Evolutionary conservation across 1,140 invertebrate species (phyloP).

Genomic region (Zaprionus africanus): DNA sequence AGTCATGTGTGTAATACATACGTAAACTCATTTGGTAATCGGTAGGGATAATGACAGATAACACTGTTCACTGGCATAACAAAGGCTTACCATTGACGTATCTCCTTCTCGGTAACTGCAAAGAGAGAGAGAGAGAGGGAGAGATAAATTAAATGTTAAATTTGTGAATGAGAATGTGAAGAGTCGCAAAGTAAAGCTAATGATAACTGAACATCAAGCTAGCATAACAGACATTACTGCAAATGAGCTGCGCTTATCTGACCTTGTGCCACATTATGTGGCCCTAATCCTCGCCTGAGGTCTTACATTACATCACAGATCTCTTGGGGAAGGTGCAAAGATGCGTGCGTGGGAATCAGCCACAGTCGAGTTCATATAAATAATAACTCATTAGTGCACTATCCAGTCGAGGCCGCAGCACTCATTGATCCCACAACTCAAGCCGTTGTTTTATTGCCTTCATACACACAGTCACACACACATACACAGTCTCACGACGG

Average conservation of each 20-base stretch:
- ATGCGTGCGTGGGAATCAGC: neutral
- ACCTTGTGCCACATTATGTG: neutral
- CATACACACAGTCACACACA: neutral
- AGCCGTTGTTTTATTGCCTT: conserved; percentile 9
- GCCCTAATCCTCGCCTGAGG: neutral
- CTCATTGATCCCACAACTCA: conserved; percentile 8
- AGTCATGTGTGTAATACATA: conserved; percentile 24
- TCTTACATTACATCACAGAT: neutral
- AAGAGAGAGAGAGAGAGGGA: conserved; percentile 16
- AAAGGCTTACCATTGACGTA: conserved; percentile 90
- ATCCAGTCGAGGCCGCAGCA: neutral
- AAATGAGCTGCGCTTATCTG: neutral
- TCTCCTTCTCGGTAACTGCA: conserved; percentile 94
- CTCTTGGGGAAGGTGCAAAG: neutral
- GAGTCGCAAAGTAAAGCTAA: neutral
- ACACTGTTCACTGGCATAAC: neutral
- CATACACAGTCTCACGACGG: too few species aligned
- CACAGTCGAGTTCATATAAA: conserved; percentile 14
- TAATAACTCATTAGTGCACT: conserved; percentile 20
- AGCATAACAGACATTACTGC: neutral
- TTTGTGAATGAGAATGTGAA: neutral
- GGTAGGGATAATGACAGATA: conserved; percentile 2
- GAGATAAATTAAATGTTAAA: conserved; percentile 23
- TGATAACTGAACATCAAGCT: neutral
- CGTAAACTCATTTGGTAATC: neutral